Conservation (phyloP, 2,113 vertebrate species). For the Nesogale talazaci region DNA sequence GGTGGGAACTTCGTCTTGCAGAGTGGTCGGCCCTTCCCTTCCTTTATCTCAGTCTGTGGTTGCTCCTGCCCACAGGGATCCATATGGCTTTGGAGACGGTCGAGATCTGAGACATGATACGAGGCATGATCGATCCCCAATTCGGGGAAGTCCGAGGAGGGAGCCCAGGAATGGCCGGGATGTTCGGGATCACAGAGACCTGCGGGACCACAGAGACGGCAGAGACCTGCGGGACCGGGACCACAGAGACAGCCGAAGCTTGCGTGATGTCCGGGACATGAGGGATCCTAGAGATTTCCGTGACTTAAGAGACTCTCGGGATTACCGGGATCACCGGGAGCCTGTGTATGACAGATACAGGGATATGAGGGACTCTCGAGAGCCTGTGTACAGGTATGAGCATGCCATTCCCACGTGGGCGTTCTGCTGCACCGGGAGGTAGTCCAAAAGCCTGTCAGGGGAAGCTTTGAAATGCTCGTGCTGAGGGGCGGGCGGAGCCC, state of each 20-base stretch:
- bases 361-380: conserved; percentile 86
- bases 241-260: conserved; percentile 85
- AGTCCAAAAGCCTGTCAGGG: not conserved
- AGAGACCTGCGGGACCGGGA: conserved; percentile 91
- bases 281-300: conserved; percentile 85
- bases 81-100: conserved; percentile 87
- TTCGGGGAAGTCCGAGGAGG: conserved; percentile 88
- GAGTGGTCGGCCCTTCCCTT: fast-evolving
- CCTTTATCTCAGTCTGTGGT: conserved; percentile 74
- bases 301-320: conserved; percentile 86
- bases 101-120: conserved; percentile 89
- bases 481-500: too few species aligned
- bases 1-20: conserved; percentile 44
- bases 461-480: not conserved
- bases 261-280: conserved; percentile 84
- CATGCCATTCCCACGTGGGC: not conserved
- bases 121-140: conserved; percentile 88
- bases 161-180: conserved; percentile 87
- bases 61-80: conserved; percentile 87
- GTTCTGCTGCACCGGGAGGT: not conserved
- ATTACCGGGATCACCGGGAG: conserved; percentile 85
- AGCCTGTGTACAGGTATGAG: conserved; percentile 85
- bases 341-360: conserved; percentile 88
- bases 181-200: conserved; percentile 84
- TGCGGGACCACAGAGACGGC: conserved; percentile 88